Base-by-base conservation (phyloP, 2,888 invertebrate species). In the Synanthedon vespiformis region DNA sequence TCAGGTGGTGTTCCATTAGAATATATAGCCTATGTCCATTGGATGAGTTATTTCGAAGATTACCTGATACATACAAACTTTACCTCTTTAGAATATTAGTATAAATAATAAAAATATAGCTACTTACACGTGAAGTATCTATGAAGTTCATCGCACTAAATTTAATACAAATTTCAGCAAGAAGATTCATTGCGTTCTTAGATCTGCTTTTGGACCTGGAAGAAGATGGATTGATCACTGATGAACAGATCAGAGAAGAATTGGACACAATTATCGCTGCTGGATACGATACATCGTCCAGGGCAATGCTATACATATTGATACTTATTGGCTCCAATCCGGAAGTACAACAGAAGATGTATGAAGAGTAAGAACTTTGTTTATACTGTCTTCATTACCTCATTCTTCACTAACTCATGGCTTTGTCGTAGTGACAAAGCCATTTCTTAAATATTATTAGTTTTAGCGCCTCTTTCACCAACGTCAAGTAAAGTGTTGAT, bases 191-290 rank as follows among this genome's bases (percentile, higher is more conserved):
- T 62, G 74, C 77, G 1, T 86, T 85, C 61, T 58, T 85, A 55
- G 81, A 85, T 54, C 61, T 80, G 12, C 60, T 86, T n/a, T 64
- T 86, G 54, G 78, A 82, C 54, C 60, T 77, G 44, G 63, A 71
- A n/a, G 65, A 72, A 47, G 62, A 66, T 11, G 73, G 70, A 3
- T 58, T 53, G 0, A 72, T 83, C 11, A 76, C 79, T 1, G 74
- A 81, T 53, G 60, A 74, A 52, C 80, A 88, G 56, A 58, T 88
- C 2, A 62, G 74, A 54, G 77, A 87, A 52, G 86, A 87, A 67
- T 79, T 88, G 8, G 76, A 81, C 53, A 82, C 83, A 2, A 80
- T 88, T 60, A 76, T 86, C 59, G 72, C 82, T 51, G 86, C 85
- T 6, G 88, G 88, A 56, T 74, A 78, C 61, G 74, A 82, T 49